Conservation (phyloP, 2,797 vertebrate species). For the Bovichtus variegatus region DNA sequence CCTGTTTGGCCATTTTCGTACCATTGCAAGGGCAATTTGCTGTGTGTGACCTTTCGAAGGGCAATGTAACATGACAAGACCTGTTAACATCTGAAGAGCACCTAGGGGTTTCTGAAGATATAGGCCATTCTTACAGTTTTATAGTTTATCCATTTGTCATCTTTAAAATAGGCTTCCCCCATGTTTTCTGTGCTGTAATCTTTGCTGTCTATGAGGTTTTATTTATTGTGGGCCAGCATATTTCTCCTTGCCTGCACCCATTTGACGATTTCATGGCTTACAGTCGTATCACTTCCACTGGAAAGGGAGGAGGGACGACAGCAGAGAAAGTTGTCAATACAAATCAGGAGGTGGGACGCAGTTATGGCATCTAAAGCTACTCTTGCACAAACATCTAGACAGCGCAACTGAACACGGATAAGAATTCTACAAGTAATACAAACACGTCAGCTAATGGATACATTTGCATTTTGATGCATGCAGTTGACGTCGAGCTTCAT, state of each 20-base stretch:
- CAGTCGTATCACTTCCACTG: neutral
- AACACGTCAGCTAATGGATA: neutral
- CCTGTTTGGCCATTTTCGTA: conserved; percentile 70
- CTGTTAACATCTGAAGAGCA: conserved; percentile 71
- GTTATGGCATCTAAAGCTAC: neutral
- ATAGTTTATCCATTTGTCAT: conserved; percentile 57
- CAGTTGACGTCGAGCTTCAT: neutral
- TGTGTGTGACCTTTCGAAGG: conserved; percentile 79
- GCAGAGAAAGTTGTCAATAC: conserved; percentile 12
- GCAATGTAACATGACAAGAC: conserved; percentile 80
- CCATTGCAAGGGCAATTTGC: conserved; percentile 74
- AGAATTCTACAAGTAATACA: neutral
- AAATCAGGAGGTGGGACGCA: neutral
- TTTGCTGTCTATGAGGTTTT: conserved; percentile 14
- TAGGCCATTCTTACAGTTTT: conserved; percentile 62
- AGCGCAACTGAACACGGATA: neutral
- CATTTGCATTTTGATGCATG: neutral
- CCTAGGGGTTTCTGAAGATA: conserved; percentile 69
- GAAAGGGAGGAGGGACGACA: neutral
- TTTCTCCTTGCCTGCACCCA: conserved; percentile 6
- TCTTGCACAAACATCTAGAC: neutral
- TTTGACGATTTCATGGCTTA: conserved; percentile 16
- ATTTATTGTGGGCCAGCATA: conserved; percentile 9
- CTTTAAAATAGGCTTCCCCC: conserved; percentile 34
- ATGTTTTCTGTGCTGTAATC: conserved; percentile 31